Evolutionary conservation across 2,797 vertebrate species (phyloP), one percentile per base, ranked within the genome.

Genomic region (Cottoperca gobio): DNA sequence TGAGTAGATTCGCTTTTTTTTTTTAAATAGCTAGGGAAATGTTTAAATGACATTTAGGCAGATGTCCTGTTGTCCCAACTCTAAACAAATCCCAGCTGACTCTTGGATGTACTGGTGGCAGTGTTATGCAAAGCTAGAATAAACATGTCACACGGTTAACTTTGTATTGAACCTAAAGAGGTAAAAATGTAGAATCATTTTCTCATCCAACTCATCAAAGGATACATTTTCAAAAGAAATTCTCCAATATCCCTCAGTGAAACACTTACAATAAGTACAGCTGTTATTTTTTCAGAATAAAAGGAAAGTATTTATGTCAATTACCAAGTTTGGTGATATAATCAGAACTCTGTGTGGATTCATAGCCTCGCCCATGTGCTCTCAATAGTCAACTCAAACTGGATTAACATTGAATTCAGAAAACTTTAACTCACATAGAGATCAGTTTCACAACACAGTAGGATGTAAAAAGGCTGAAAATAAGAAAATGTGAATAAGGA

Each of bases 401-500:
- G 4, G 2, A 43, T 8, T 42, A n/a, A 2, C 21, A 42, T 0
- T 53, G 13, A 45, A 49, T 46, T 43, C 45, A 40, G 23, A 67
- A 31, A 28, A 55, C 5, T 14, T 62, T 5, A 9, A 33, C 37
- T 40, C 14, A n/a, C n/a, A n/a, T 26, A 26, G 5, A 26, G 26
- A 59, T 54, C 46, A 35, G 7, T 61, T 63, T 42, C 0, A 60
- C 52, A 53, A 70, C 39, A 65, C 1, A 70, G 23, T 61, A 46
- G 40, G 39, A 61, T 12, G 52, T 66, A 37, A 80, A 83, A 62
- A 78, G 76, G 50, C 68, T 78, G 60, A 78, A 80, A 78, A 46
- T 6, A 40, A 75, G 52, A 77, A 78, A 67, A 71, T 72, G 58
- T 75, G 62, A 79, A 77, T 53, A 14, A 71, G 54, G 55, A 82